Evolutionary conservation across 1,140 invertebrate species (phyloP).

Genomic region (Heliconius melpomene): DNA sequence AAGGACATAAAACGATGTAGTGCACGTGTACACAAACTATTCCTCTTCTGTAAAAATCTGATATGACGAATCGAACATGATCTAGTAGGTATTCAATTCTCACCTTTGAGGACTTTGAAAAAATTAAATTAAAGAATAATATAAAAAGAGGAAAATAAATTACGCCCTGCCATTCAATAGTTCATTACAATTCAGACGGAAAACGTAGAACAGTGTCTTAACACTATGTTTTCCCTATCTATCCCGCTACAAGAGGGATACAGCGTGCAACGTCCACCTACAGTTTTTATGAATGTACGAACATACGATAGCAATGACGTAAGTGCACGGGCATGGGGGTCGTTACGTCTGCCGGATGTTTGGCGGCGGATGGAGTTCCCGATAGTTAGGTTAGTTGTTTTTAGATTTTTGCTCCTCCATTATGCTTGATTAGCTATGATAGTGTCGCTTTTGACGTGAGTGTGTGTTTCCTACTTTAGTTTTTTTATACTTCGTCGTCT

Average conservation of each 20-base stretch:
- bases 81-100: not conserved
- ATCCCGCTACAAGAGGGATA: not conserved
- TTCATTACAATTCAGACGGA: no score
- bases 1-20: not conserved
- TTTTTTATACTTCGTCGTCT: not conserved
- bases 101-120: not conserved
- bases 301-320: slow-evolving; percentile 9
- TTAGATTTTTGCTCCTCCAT: slow-evolving; percentile 24
- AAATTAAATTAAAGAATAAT: no score
- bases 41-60: not conserved
- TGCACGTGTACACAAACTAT: not conserved
- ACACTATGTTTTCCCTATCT: no score
- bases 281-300: slow-evolving; percentile 8
- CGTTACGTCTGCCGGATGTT: slow-evolving; percentile 31
- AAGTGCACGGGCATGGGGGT: slow-evolving; percentile 20
- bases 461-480: slow-evolving; percentile 1
- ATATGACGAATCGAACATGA: not conserved
- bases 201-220: no score
- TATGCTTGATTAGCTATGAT: slow-evolving; percentile 13
- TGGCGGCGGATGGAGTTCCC: slow-evolving; percentile 31
- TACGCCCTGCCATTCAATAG: no score
- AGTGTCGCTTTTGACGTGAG: not conserved
- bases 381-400: slow-evolving; percentile 27
- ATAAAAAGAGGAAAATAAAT: no score
- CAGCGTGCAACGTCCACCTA: not conserved